Evolutionary conservation across 2,113 vertebrate genomes (phyloP).

Genomic region (Girardinichthys multiradiatus): DNA sequence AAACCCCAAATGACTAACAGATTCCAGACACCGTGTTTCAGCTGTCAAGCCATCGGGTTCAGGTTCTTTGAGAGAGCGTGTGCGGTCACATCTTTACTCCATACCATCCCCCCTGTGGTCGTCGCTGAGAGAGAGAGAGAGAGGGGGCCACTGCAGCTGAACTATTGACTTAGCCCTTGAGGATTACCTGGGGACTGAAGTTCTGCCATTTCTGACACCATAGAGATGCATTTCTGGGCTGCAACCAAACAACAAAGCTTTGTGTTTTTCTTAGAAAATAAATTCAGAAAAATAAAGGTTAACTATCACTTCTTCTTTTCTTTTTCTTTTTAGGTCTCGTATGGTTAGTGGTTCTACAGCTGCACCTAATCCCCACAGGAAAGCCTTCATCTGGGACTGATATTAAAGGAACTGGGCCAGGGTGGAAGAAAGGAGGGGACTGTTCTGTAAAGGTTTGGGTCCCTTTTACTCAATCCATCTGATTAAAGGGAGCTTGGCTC

Average conservation of each 20-base stretch:
- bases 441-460: constrained; percentile 57
- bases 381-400: constrained; percentile 80
- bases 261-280: constrained; percentile 20
- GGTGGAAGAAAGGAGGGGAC: constrained; percentile 47
- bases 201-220: no score
- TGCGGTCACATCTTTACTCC: constrained; percentile 63
- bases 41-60: constrained; percentile 56
- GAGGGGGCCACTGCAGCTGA: constrained; percentile 14
- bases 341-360: constrained; percentile 68
- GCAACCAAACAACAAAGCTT: constrained; percentile 23
- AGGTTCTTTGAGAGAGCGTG: constrained; percentile 65
- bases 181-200: constrained; percentile 37
- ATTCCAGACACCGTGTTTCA: constrained; percentile 65
- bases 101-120: constrained; percentile 45
- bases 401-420: constrained; percentile 50
- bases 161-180: constrained; percentile 38
- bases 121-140: constrained; percentile 5
- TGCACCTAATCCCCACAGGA: constrained; percentile 76
- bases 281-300: constrained; percentile 45
- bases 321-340: constrained; percentile 40
- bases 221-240: constrained; percentile 21
- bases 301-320: no score
- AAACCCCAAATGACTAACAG: constrained; percentile 76
- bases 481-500: constrained; percentile 80
- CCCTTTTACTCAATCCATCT: constrained; percentile 65